Evolutionary conservation across 2,113 vertebrate genomes (phyloP).

Genomic region (Melanerpes aurifrons): DNA sequence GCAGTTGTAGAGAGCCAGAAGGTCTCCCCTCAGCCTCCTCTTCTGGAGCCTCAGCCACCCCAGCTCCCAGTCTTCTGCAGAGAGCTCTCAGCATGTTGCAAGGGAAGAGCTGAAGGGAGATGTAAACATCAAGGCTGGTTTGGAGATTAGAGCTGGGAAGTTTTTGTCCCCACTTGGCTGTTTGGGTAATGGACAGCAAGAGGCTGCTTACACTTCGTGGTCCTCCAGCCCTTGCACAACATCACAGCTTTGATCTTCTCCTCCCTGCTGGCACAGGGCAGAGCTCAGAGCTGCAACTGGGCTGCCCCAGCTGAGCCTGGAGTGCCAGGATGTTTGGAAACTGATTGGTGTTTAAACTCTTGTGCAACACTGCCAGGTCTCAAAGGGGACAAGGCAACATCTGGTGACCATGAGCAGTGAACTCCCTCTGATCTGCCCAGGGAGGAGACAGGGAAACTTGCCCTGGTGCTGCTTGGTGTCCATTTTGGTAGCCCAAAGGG

Average conservation of each 20-base stretch:
- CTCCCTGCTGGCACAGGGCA: background rate
- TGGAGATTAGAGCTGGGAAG: background rate
- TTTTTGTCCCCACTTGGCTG: background rate
- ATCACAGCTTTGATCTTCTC: background rate
- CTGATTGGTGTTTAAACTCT: background rate
- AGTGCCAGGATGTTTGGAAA: background rate
- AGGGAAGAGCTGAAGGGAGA: fast-evolving
- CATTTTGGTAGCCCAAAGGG: fast-evolving
- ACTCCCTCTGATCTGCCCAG: background rate
- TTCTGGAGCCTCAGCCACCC: no score
- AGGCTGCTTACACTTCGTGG: background rate
- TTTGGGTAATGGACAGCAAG: background rate
- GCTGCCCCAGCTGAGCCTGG: background rate
- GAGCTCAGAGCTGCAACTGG: background rate
- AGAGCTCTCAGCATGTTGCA: background rate
- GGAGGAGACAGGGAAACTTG: background rate
- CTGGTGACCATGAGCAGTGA: background rate
- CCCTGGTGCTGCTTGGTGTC: background rate
- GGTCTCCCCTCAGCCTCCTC: no score
- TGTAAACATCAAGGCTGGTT: background rate
- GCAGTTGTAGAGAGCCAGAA: no score
- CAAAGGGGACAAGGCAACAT: background rate
- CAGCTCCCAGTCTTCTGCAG: background rate
- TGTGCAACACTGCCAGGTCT: background rate
- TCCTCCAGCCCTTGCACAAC: background rate